These are phyloP conservation scores for Hyperoplus immaculatus DNA, from an alignment of 2,797 vertebrate genomes.

Conservation along the genomic window DNA sequence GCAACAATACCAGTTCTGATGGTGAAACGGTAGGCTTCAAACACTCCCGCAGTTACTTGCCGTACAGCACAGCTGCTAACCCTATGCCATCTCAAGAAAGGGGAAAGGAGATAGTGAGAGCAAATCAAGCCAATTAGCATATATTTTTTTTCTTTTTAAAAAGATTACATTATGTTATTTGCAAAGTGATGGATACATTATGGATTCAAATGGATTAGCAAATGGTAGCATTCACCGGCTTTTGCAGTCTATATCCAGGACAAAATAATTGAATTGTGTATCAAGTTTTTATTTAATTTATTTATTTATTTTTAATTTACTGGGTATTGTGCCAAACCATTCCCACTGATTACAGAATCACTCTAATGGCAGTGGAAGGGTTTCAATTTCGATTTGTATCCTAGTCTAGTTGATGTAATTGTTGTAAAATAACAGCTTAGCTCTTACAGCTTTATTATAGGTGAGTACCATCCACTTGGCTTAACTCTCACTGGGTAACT, in stretches of 20 bases:
- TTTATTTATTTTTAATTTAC: conserved; percentile 23
- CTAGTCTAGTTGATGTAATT: conserved; percentile 31
- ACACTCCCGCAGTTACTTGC: conserved; percentile 72
- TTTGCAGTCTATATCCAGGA: conserved; percentile 56
- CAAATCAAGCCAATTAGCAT: conserved; percentile 80
- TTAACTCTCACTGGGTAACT: neutral
- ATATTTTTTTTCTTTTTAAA: conserved; percentile 70
- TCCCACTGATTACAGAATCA: conserved; percentile 43
- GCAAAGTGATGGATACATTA: conserved; percentile 74
- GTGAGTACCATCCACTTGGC: conserved; percentile 11
- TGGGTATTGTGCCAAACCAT: conserved; percentile 48
- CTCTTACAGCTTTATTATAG: conserved; percentile 29
- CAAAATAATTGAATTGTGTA: conserved; percentile 57
- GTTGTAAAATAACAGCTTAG: conserved; percentile 22
- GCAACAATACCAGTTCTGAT: conserved; percentile 67
- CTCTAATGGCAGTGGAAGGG: conserved; percentile 30
- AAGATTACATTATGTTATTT: conserved; percentile 75
- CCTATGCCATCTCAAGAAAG: conserved; percentile 31
- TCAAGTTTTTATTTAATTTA: conserved; percentile 52
- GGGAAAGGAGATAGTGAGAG: conserved; percentile 2
- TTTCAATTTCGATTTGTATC: conserved; percentile 33
- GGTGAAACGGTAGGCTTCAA: conserved; percentile 70
- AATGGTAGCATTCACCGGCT: conserved; percentile 63
- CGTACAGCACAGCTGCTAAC: conserved; percentile 60
- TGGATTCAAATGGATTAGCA: conserved; percentile 77